Evolutionary conservation across 2,888 invertebrate genomes (phyloP), one percentile per base, ranked within the genome.

Genomic region (Limnephilus lunatus): DNA sequence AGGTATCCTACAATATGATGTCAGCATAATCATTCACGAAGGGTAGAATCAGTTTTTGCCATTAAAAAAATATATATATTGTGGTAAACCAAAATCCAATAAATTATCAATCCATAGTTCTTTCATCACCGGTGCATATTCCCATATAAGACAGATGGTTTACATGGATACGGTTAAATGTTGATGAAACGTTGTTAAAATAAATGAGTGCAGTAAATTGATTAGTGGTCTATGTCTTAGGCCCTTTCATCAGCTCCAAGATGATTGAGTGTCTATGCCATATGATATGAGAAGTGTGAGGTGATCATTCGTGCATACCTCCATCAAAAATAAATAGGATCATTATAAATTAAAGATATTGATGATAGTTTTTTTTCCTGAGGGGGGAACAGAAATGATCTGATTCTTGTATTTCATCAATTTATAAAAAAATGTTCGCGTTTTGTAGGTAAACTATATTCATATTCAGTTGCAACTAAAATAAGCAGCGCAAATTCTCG

Each of bases 141-240:
- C 83, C n/a, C 44, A 44, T 39, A 19, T 19, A 85, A 85, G 90
- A 90, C 90, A 90, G 90, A 85, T 90, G 90, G 85, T 90, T 53
- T 32, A 81, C 48, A 53, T 80, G 48, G 85, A 53, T 39, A 80
- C 90, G 83, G 85, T 90, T 35, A 90, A 90, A 82, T 68, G 85
- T 85, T 85, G 85, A 90, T 90, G 90, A 90, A 85, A 82, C 15
- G 82, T 89, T 81, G 81, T 48, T 89, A 32, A 89, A 80, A 80
- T 80, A 35, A 80, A 35, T 19, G 80, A 32, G 32, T 81, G 88
- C n/a, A 86, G 68, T 89, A 25, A 89, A 89, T 35, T 89, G 80
- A 89, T 86, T 48, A 44, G 35, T 82, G 15, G 30, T 32, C 32
- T 32, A 82, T 32, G 32, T 82, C 31, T 82, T 82, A 86, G 31